These are phyloP conservation scores for Orestias chungarensis DNA, from an alignment of 2,797 vertebrate genomes.

Conservation along the genomic window DNA sequence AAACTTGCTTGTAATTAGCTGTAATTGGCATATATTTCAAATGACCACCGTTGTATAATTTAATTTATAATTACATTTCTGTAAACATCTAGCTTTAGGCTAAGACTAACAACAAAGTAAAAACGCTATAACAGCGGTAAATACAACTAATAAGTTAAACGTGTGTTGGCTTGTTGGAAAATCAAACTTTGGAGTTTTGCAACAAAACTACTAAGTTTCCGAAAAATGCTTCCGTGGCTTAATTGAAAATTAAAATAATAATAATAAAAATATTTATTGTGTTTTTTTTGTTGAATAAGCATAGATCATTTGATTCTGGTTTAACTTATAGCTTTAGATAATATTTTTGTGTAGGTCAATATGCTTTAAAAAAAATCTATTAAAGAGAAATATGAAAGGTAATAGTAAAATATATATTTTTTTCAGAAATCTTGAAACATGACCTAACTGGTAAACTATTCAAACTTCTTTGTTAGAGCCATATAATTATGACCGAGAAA, in stretches of 20 bases:
- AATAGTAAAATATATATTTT: conserved; percentile 18
- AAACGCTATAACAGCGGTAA: background rate
- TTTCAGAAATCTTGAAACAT: background rate
- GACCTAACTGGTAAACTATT: conserved; percentile 8
- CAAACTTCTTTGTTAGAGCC: conserved; percentile 17
- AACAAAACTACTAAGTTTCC: background rate
- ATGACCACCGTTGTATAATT: too few relatives aligned
- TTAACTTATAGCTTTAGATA: background rate
- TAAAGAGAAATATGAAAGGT: conserved; percentile 8
- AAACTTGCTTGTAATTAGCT: background rate
- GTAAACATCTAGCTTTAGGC: background rate
- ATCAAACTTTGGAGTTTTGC: background rate
- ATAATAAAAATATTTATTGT: background rate
- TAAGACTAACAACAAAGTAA: background rate
- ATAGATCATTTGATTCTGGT: background rate
- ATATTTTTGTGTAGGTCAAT: background rate
- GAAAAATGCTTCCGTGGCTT: background rate
- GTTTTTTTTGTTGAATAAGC: background rate
- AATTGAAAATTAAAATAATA: background rate
- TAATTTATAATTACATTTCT: too few relatives aligned
- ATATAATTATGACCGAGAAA: conserved; percentile 20
- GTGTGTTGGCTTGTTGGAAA: background rate
- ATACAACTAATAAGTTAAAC: background rate
- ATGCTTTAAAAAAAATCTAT: background rate
- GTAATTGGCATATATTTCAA: background rate